Conservation (phyloP, 2,888 invertebrate species). For the Chesias legatella region DNA sequence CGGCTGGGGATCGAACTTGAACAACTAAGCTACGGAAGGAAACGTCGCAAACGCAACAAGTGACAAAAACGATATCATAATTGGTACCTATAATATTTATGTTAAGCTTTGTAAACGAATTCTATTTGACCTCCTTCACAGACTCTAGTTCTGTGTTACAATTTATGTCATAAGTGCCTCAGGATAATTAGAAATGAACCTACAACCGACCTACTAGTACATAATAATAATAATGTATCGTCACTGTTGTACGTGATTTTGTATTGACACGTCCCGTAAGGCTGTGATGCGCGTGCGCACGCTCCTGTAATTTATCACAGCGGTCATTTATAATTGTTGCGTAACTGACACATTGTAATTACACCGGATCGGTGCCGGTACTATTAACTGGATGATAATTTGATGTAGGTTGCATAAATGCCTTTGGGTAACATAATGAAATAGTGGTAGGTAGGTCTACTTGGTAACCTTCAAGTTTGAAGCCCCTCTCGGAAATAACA, state of each 20-base stretch:
- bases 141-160: too few relatives aligned
- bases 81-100: too few relatives aligned
- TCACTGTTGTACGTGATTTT: conserved; percentile 11
- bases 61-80: too few relatives aligned
- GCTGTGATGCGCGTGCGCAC: conserved; percentile 14
- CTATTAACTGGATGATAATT: conserved; percentile 6
- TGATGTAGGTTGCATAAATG: conserved; percentile 13
- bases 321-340: conserved; percentile 36
- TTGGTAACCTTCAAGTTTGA: too few relatives aligned
- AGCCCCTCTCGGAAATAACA: too few relatives aligned
- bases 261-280: conserved; percentile 18
- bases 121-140: too few relatives aligned
- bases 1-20: too few relatives aligned
- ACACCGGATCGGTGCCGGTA: conserved; percentile 7
- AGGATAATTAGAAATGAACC: background rate
- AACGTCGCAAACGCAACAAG: too few relatives aligned
- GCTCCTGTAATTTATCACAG: conserved; percentile 26
- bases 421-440: background rate
- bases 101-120: too few relatives aligned
- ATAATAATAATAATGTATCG: too few relatives aligned
- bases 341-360: conserved; percentile 33
- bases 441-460: background rate
- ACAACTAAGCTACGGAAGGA: too few relatives aligned
- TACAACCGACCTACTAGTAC: too few relatives aligned
- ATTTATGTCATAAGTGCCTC: background rate